Percentiles rank a stretch among this genome's conserved stretches.
Evolutionary conservation across 2,113 vertebrate species (phyloP).

Genomic region (Oncorhynchus mykiss): DNA sequence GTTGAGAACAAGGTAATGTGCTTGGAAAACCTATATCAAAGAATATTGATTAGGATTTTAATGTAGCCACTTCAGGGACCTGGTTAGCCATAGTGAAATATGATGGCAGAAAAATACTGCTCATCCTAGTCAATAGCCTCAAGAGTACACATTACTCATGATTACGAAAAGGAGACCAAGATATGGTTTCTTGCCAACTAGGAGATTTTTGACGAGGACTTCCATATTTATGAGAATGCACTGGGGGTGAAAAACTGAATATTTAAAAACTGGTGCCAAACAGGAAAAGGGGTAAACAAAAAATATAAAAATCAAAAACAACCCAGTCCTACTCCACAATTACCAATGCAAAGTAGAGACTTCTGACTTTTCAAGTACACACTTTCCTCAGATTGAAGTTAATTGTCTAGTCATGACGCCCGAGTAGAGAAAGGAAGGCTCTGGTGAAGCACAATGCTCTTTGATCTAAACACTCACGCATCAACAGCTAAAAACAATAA

Average conservation of each 20-base stretch:
- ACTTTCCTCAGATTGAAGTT: background rate
- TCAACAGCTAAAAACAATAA: background rate
- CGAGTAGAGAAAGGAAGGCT: background rate
- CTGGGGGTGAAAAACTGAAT: background rate
- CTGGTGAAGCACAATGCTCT: background rate
- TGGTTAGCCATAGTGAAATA: conserved; percentile 3
- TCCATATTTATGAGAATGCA: background rate
- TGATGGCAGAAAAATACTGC: background rate
- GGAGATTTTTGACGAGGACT: background rate
- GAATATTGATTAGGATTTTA: background rate
- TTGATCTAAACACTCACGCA: background rate
- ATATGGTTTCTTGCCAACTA: background rate
- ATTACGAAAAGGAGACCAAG: background rate
- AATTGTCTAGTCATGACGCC: background rate
- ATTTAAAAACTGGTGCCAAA: background rate
- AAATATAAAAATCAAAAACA: conserved; percentile 17
- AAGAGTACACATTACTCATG: background rate
- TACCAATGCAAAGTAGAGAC: background rate
- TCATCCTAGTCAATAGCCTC: background rate
- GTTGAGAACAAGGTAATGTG: background rate
- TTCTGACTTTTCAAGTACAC: background rate
- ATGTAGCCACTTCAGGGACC: background rate
- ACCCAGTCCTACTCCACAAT: background rate
- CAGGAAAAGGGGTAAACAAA: conserved; percentile 12
- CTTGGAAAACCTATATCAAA: conserved; percentile 18